Base-by-base conservation (phyloP, 2,888 invertebrate genomes). In the Drosophila recens region DNA sequence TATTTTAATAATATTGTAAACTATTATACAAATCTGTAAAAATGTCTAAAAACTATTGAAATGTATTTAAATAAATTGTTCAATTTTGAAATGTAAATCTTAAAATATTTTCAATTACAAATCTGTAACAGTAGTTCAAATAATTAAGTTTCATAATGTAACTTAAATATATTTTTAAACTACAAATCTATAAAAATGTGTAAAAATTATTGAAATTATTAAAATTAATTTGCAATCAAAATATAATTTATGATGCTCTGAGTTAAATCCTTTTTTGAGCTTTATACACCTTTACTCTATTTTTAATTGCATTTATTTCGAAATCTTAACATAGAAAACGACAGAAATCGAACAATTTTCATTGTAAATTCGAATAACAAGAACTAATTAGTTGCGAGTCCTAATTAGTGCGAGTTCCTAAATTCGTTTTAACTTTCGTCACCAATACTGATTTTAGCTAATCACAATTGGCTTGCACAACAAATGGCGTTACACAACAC, bases 401-500 rank as follows among this genome's bases (percentile, higher is more conserved):
- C n/a, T n/a, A n/a, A n/a, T 43, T 43, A 43, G 5, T 11, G 1
- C 6, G 11, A 23, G 0, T 0, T 6, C 23, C 20, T 23, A 43
- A 13, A 13, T 45, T 13, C n/a, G 2, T 11, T 9, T 30, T 27
- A 13, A 9, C 20, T 33, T 30, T 5, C 13, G 4, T 20, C 36
- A 20, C 13, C 20, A 11, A 13, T 5, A 10, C 15, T 17, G 15
- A 10, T 9, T 11, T 49, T n/a, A 34, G 36, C 20, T 51, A 51
- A 51, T 51, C 51, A 36, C 15, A 10, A 5, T 15, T 15, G 1
- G 13, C 38, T 10, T 10, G 11, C 13, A 38, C 30, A 33, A 20
- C 34, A 34, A 20, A n/a, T 13, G 33, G 9, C 36, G 6, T 75
- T 75, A 34, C 53, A 36, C 45, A 74, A 66, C 40, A 61, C 51